These are phyloP conservation scores for Stegastes partitus DNA, from an alignment of 2,113 vertebrate genomes.

Conservation along the genomic window DNA sequence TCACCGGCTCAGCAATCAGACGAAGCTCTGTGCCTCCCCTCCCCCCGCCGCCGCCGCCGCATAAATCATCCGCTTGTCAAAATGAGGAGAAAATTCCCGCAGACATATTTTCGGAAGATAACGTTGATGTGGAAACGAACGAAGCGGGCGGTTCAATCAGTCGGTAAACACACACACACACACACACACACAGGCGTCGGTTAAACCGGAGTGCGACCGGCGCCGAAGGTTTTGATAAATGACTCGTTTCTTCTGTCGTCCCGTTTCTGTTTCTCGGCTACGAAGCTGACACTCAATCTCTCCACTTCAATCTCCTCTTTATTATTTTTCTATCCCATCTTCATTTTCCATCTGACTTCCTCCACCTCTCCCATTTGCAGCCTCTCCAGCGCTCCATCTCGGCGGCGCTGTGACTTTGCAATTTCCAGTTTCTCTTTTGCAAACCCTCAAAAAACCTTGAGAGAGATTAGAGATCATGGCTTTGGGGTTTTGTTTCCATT, in stretches of 20 bases:
- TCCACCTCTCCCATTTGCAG: constrained; percentile 36
- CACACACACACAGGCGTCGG: constrained; percentile 12
- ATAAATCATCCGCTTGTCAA: constrained; percentile 64
- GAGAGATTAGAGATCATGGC: neutral
- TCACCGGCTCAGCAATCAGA: constrained; percentile 52
- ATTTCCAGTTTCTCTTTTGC: constrained; percentile 7
- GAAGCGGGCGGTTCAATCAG: constrained; percentile 23
- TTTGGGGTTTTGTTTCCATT: neutral
- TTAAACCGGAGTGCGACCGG: neutral
- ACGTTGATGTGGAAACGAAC: constrained; percentile 31
- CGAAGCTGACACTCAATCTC: constrained; percentile 36
- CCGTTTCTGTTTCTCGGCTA: constrained; percentile 22
- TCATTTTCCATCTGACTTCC: constrained; percentile 61
- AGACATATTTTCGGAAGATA: constrained; percentile 61
- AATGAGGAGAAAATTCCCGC: constrained; percentile 51
- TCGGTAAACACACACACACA: constrained; percentile 9
- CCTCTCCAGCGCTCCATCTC: constrained; percentile 10
- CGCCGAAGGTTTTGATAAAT: constrained; percentile 42
- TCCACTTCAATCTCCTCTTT: constrained; percentile 48
- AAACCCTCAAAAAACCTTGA: neutral
- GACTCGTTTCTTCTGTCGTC: constrained; percentile 29
- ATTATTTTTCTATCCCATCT: constrained; percentile 61
- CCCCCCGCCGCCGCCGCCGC: neutral
- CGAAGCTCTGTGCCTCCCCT: constrained; percentile 12
- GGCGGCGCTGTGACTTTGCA: neutral